Percentiles rank a stretch among this genome's conserved stretches.
phyloP scores from a whole-genome alignment of 2,888 invertebrate genomes.

The Drosophila quinaria region DNA sequence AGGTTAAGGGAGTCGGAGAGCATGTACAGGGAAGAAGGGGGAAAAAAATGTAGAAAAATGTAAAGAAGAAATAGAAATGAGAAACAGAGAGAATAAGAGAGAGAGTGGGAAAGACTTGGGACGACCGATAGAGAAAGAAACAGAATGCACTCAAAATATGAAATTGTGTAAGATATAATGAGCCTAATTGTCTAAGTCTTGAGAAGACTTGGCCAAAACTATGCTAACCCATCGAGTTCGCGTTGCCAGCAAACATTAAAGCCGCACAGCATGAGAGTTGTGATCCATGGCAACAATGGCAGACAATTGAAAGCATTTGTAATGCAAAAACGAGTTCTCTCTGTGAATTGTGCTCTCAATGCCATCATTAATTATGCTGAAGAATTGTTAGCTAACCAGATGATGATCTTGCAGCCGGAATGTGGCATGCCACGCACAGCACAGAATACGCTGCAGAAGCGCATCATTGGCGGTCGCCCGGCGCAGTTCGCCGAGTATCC shows the following conservation, averaged over 20 bases:
- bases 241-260: background rate
- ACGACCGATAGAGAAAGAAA: too few relatives aligned
- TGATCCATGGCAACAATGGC: slow-evolving; percentile 22
- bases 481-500: slow-evolving; percentile 92
- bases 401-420: slow-evolving; percentile 85
- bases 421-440: slow-evolving; percentile 89
- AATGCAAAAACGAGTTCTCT: slow-evolving; percentile 32
- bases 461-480: slow-evolving; percentile 93
- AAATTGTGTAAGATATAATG: slow-evolving; percentile 28
- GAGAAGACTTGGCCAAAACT: slow-evolving; percentile 13
- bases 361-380: slow-evolving; percentile 42
- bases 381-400: slow-evolving; percentile 33
- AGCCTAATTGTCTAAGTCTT: slow-evolving; percentile 2
- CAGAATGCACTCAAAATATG: background rate
- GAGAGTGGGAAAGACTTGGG: too few relatives aligned
- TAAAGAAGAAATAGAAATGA: background rate
- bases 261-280: slow-evolving; percentile 11
- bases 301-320: slow-evolving; percentile 38
- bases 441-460: slow-evolving; percentile 88
- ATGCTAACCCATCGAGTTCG: slow-evolving; percentile 1
- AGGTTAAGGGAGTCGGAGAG: too few relatives aligned
- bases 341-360: slow-evolving; percentile 27
- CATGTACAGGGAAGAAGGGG: too few relatives aligned
- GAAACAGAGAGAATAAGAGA: background rate
- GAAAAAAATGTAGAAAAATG: background rate